phyloP scores from a whole-genome alignment of 2,888 invertebrate species.

The Drosophila anomelani region DNA sequence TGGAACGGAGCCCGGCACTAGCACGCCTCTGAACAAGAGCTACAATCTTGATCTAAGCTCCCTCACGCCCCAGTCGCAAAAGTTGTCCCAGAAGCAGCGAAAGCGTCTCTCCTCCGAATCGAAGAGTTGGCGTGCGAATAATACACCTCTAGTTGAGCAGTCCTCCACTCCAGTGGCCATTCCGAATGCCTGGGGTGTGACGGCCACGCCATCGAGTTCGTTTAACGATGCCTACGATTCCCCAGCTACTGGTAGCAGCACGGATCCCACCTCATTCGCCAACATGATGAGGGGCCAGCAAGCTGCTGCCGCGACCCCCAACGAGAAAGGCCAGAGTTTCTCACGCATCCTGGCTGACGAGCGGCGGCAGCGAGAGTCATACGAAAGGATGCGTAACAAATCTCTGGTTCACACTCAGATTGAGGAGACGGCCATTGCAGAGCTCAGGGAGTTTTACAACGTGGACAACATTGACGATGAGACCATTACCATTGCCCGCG shows the following conservation, averaged over 20 bases:
- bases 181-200: constrained; percentile 80
- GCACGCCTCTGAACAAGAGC: constrained; percentile 57
- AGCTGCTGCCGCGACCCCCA: constrained; percentile 30
- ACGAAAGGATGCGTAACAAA: constrained; percentile 90
- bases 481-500: constrained; percentile 87
- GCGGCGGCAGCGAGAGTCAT: constrained; percentile 89
- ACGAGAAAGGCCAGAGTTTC: constrained; percentile 76
- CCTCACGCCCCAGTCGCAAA: constrained; percentile 82
- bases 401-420: constrained; percentile 91
- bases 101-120: constrained; percentile 85
- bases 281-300: constrained; percentile 77
- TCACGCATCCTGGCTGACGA: constrained; percentile 90
- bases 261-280: constrained; percentile 81
- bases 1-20: constrained; percentile 41
- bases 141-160: constrained; percentile 29
- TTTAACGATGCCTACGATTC: constrained; percentile 45
- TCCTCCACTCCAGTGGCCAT: constrained; percentile 61
- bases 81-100: constrained; percentile 87
- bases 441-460: constrained; percentile 90
- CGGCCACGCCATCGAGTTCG: constrained; percentile 38
- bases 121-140: constrained; percentile 65
- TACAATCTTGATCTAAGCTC: constrained; percentile 80
- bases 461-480: constrained; percentile 90
- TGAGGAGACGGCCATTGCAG: constrained; percentile 94
- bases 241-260: constrained; percentile 68